These are phyloP conservation scores for Anneissia japonica DNA, from an alignment of 35 echinoderm and acorn worm genomes.

Conservation along the genomic window DNA sequence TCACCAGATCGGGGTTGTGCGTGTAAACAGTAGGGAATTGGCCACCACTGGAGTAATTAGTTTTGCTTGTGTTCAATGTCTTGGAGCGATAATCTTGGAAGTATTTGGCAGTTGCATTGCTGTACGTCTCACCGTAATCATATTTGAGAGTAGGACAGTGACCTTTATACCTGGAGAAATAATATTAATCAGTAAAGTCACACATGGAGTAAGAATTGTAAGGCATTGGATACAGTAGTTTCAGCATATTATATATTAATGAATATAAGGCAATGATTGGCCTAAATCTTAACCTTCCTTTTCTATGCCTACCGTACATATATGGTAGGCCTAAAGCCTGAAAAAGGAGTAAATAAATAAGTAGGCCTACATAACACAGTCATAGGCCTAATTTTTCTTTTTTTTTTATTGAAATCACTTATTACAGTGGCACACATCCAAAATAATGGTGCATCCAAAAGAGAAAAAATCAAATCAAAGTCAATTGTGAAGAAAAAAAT, in stretches of 20 bases:
- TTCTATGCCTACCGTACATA: background rate
- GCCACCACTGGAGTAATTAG: slow-evolving; percentile 67
- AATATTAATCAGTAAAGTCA: slow-evolving; percentile 7
- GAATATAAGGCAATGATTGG: background rate
- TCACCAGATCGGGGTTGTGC: slow-evolving; percentile 93
- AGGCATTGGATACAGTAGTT: background rate
- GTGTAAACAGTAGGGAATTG: slow-evolving; percentile 96
- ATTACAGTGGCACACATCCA: too few relatives aligned
- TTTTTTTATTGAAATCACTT: too few relatives aligned
- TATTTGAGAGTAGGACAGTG: slow-evolving; percentile 92
- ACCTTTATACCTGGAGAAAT: slow-evolving; percentile 75
- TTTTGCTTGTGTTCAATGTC: slow-evolving; percentile 83
- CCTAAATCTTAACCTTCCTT: background rate
- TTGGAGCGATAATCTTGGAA: slow-evolving; percentile 88
- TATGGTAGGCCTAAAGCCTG: background rate
- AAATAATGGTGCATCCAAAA: too few relatives aligned
- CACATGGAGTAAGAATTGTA: background rate
- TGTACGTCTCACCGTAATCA: slow-evolving; percentile 95
- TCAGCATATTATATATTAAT: background rate
- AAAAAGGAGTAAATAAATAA: background rate
- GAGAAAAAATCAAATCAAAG: too few relatives aligned
- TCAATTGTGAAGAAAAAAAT: too few relatives aligned
- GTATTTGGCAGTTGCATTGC: slow-evolving; percentile 95
- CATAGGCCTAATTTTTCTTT: too few relatives aligned
- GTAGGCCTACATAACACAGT: too few relatives aligned